phyloP scores from a whole-genome alignment of 2,113 vertebrate species.

The Emydura subglobosa region DNA sequence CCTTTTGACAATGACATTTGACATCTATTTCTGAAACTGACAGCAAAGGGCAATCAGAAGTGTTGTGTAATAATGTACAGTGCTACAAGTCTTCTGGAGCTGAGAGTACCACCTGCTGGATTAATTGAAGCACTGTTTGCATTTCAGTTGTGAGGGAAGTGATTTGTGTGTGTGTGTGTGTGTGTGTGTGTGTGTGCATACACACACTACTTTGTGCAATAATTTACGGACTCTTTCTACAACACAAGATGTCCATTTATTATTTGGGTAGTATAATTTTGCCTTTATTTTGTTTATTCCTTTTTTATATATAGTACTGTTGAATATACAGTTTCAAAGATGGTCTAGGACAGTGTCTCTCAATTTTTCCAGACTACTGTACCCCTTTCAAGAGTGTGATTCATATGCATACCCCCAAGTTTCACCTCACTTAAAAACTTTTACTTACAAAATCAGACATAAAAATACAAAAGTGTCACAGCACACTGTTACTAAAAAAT shows the following conservation, averaged over 20 bases:
- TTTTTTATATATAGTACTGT: neutral
- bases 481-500: too few relatives aligned
- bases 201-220: neutral
- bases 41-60: neutral
- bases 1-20: neutral
- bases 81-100: neutral
- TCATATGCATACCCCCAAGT: too few relatives aligned
- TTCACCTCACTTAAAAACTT: too few relatives aligned
- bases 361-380: too few relatives aligned
- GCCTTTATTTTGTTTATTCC: neutral
- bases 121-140: neutral
- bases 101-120: neutral
- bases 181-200: too few relatives aligned
- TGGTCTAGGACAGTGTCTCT: neutral
- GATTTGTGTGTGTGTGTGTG: neutral
- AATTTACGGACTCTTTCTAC: neutral
- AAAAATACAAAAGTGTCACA: too few relatives aligned
- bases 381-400: too few relatives aligned
- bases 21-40: neutral
- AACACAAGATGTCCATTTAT: neutral
- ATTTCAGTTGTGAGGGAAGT: neutral
- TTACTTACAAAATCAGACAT: too few relatives aligned
- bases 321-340: neutral
- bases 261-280: neutral
- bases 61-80: neutral